Percentiles rank a stretch among this genome's conserved stretches.
These are phyloP conservation scores for Drosophila fulvimacula DNA, from an alignment of 2,888 invertebrate species.

Conservation along the genomic window DNA sequence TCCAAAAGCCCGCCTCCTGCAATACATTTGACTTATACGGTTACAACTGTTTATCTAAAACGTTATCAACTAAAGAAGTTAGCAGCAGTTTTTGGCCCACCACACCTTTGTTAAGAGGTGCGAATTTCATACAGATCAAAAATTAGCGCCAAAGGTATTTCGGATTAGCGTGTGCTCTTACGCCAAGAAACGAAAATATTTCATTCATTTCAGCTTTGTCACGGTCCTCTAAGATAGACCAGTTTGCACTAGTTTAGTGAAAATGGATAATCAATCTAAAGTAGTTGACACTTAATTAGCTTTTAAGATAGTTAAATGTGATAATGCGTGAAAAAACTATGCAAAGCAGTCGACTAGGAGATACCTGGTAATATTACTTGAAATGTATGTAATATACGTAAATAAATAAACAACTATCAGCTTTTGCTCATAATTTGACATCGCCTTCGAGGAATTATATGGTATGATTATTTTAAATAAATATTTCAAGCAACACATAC, in stretches of 20 bases:
- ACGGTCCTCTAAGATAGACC: background rate
- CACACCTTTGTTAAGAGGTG: background rate
- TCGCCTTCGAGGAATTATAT: too few species aligned
- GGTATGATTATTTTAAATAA: too few species aligned
- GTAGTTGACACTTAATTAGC: slow-evolving; percentile 34
- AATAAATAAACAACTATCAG: background rate
- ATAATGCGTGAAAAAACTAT: slow-evolving; percentile 3
- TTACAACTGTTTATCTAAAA: too few species aligned
- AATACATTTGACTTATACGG: too few species aligned
- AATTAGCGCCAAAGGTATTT: background rate
- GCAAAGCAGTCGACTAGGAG: background rate
- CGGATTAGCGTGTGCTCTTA: background rate
- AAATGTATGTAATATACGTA: background rate
- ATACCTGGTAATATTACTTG: background rate
- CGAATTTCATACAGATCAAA: background rate
- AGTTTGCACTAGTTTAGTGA: slow-evolving; percentile 12
- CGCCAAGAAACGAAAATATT: background rate
- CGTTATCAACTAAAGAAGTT: too few species aligned
- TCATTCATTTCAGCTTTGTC: background rate
- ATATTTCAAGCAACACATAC: too few species aligned
- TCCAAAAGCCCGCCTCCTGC: too few species aligned
- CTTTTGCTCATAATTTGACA: background rate
- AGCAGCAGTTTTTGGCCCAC: background rate
- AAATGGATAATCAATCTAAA: slow-evolving; percentile 12
- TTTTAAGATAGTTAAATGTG: slow-evolving; percentile 24